These are phyloP conservation scores for Pitta sordida DNA, from an alignment of 2,113 vertebrate genomes.

Conservation along the genomic window DNA sequence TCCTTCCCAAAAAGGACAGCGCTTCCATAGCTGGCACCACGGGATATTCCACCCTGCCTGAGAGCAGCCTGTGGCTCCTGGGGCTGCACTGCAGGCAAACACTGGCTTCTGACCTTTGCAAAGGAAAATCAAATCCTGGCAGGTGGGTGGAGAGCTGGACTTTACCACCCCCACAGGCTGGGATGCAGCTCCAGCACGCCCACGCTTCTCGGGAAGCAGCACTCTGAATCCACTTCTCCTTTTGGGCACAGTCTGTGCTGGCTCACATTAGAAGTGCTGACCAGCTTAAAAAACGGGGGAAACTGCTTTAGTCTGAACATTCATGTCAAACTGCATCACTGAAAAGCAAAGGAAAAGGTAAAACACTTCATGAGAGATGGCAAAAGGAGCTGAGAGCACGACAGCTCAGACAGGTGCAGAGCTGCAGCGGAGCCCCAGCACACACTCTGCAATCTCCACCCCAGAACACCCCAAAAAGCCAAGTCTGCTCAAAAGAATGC, in stretches of 20 bases:
- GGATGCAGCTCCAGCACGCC: background rate
- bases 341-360: background rate
- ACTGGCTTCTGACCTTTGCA: background rate
- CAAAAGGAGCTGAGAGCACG: background rate
- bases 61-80: background rate
- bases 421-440: background rate
- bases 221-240: background rate
- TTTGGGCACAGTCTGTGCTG: background rate
- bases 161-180: too few relatives aligned
- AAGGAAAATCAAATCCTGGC: background rate
- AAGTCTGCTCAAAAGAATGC: slow-evolving; percentile 14
- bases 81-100: accelerated
- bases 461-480: background rate
- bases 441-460: background rate
- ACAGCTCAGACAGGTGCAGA: background rate
- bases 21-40: accelerated
- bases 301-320: background rate
- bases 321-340: background rate
- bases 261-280: background rate
- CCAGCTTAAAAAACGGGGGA: background rate
- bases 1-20: background rate
- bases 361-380: background rate
- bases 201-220: background rate
- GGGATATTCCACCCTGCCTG: background rate
- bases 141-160: background rate